A percentile compares a stretch with the other conserved stretches of the same genome.
Conservation (phyloP, 1,140 invertebrate genomes). For the Atta cephalotes region DNA sequence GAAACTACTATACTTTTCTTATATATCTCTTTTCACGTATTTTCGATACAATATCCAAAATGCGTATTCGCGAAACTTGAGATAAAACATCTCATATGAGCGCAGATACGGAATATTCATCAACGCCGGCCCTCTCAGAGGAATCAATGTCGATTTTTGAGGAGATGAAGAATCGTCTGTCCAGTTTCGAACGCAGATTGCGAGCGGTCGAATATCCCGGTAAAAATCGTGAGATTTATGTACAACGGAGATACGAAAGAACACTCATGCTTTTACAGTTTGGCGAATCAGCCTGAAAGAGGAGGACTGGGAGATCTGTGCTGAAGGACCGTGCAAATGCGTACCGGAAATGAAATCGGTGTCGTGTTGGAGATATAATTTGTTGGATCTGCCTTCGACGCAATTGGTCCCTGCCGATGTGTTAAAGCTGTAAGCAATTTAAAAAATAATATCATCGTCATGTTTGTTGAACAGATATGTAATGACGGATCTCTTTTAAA, state of each 20-base stretch:
- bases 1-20: not conserved
- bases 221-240: conserved; percentile 68
- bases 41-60: not conserved
- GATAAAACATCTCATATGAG: conserved; percentile 22
- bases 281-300: conserved; percentile 89
- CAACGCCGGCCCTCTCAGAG: not conserved
- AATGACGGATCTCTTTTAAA: not conserved
- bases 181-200: conserved; percentile 88
- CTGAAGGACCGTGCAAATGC: conserved; percentile 90
- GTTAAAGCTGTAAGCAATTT: conserved; percentile 88
- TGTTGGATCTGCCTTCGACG: conserved; percentile 88
- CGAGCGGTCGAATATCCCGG: conserved; percentile 91
- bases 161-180: conserved; percentile 80
- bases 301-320: conserved; percentile 91
- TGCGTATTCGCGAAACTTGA: conserved; percentile 26
- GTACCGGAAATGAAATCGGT: conserved; percentile 88
- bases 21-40: not conserved
- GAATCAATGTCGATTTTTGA: conserved; percentile 66
- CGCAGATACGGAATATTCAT: conserved; percentile 51
- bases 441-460: not conserved
- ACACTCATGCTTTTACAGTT: conserved; percentile 82
- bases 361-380: conserved; percentile 90
- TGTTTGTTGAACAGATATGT: not conserved
- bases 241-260: not conserved
- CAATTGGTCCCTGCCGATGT: conserved; percentile 91